These are phyloP conservation scores for Podarcis lilfordi DNA, from an alignment of 2,797 vertebrate species.

Conservation along the genomic window DNA sequence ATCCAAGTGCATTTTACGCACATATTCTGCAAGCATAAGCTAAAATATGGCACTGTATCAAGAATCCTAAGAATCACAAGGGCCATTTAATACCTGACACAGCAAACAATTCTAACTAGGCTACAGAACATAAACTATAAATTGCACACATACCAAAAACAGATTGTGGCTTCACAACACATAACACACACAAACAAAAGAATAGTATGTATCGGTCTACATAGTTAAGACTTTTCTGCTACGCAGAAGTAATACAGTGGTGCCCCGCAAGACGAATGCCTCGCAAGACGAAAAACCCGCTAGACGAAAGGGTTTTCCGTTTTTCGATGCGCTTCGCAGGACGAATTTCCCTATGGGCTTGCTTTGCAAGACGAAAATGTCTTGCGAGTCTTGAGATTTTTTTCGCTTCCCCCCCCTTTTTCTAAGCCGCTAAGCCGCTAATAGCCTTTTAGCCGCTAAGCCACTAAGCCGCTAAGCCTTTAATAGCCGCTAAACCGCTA, in stretches of 20 bases:
- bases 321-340: too few species aligned
- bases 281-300: too few species aligned
- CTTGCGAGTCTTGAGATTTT: too few species aligned
- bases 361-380: too few species aligned
- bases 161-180: background rate
- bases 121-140: background rate
- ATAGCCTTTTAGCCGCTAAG: too few species aligned
- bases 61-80: constrained; percentile 2
- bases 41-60: background rate
- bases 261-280: too few species aligned
- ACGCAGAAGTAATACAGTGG: background rate
- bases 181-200: background rate
- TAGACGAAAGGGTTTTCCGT: too few species aligned
- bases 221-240: background rate
- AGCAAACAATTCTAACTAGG: background rate
- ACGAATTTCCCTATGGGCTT: too few species aligned
- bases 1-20: background rate
- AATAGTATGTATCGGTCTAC: background rate
- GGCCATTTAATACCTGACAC: background rate
- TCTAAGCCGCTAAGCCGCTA: too few species aligned
- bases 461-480: too few species aligned
- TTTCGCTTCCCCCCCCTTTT: too few species aligned
- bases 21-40: background rate
- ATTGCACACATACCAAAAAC: background rate
- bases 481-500: too few species aligned